Percentiles rank a stretch among this genome's conserved stretches.
Evolutionary conservation across 2,797 vertebrate species (phyloP).

Genomic region (Tenualosa thibaudeaui): DNA sequence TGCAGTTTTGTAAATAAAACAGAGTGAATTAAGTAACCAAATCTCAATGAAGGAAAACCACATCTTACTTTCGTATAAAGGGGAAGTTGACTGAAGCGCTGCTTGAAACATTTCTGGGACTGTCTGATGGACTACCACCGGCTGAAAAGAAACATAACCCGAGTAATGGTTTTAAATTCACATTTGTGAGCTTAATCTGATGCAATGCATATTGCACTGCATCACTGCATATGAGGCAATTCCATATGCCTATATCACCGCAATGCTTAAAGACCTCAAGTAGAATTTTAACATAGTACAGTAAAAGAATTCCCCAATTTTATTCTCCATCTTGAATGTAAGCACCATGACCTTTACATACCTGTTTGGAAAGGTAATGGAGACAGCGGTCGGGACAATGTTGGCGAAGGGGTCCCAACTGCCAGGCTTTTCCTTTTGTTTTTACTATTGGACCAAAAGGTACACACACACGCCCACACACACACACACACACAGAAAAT

Average conservation of each 20-base stretch:
- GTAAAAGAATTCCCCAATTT: neutral
- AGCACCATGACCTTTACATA: slow-evolving; percentile 58
- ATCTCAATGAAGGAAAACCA: neutral
- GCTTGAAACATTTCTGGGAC: slow-evolving; percentile 86
- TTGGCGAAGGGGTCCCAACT: slow-evolving; percentile 88
- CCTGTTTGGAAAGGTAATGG: slow-evolving; percentile 88
- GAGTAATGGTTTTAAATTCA: neutral
- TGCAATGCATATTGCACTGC: no score
- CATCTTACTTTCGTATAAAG: slow-evolving; percentile 86
- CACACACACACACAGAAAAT: no score
- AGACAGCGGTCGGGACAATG: slow-evolving; percentile 89
- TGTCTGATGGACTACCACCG: slow-evolving; percentile 89
- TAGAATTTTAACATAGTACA: neutral
- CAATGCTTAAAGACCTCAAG: neutral
- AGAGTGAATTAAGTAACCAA: neutral
- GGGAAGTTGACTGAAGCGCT: slow-evolving; percentile 85
- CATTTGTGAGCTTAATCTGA: neutral
- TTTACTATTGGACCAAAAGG: slow-evolving; percentile 74
- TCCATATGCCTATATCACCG: no score
- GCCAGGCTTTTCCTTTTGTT: slow-evolving; percentile 90
- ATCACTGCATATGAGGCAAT: no score
- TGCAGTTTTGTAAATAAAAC: neutral
- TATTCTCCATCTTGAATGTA: neutral
- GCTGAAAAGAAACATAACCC: slow-evolving; percentile 60
- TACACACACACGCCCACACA: neutral